Evolutionary conservation across 1,140 invertebrate genomes (phyloP).

Genomic region (Scaptomyza hsui): DNA sequence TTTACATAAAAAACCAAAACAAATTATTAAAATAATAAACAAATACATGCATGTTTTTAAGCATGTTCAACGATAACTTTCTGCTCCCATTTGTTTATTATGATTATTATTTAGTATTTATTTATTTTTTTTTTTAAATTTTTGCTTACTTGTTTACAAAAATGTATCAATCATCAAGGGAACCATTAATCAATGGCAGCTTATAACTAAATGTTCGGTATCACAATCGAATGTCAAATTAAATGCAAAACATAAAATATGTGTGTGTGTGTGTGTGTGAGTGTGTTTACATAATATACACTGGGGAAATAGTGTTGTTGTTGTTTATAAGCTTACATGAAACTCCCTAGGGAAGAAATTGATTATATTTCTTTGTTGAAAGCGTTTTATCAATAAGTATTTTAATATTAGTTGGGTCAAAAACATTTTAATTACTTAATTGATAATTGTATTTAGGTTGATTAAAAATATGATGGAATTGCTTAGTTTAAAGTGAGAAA

Average conservation of each 20-base stretch:
- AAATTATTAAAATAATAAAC: slow-evolving; percentile 2
- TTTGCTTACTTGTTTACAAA: slow-evolving; percentile 27
- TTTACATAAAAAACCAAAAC: neutral
- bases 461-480: neutral
- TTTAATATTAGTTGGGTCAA: neutral
- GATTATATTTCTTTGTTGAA: neutral
- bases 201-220: slow-evolving; percentile 18
- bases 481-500: too few relatives aligned
- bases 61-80: neutral
- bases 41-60: neutral
- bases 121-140: slow-evolving; percentile 18
- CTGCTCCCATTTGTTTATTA: slow-evolving; percentile 3
- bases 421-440: neutral
- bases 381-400: neutral
- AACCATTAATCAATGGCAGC: slow-evolving; percentile 38
- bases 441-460: neutral
- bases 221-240: slow-evolving; percentile 38
- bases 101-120: neutral
- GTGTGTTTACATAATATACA: neutral
- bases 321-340: neutral
- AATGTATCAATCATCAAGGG: slow-evolving; percentile 35
- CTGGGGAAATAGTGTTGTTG: slow-evolving; percentile 1
- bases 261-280: neutral
- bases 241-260: slow-evolving; percentile 8
- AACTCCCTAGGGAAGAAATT: neutral